Base-by-base conservation (phyloP, 2,888 invertebrate genomes). In the Drosophila algonquin region DNA sequence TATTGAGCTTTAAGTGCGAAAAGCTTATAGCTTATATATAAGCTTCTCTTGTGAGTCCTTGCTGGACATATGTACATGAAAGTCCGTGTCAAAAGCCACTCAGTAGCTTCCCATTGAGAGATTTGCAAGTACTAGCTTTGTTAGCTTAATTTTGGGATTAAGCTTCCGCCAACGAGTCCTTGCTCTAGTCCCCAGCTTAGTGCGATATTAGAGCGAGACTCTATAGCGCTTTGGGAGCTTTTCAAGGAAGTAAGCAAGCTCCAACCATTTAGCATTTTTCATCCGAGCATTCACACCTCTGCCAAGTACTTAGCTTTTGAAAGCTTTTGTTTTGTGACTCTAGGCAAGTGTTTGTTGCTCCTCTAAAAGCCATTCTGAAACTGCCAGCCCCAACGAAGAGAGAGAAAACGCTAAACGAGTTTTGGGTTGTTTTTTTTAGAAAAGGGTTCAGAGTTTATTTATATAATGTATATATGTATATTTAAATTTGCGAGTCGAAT, bases 381-480 rank as follows among this genome's bases (percentile, higher is more conserved):
- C n/a, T 40, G n/a, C 6, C 14, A 40, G 40, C 12, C 40, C 40
- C 40, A 40, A n/a, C 35, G 12, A 40, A 14, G 1, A 40, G 6
- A 40, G 5, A 40, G 14, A 2, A 40, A n/a, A 40, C 14, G 6
- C 14, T 24, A 40, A 40, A 6, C n/a, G 40, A n/a, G n/a, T 40
- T 40, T 14, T 40, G 5, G 9, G 21, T 12, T 27, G 10, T 8
- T 63, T 64, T 64, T 64, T 64, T 64, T 64, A 64, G 64, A 64
- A 64, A 64, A 64, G 63, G 63, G 64, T 40, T 58, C 14, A 46
- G 47, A 69, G 44, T 63, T 65, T 67, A 67, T 65, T 67, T 44
- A 12, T 53, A 51, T 51, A 47, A 18, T 18, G 40, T 40, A 16
- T 54, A 16, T 50, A 14, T 74, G 50, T 50, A 57, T 47, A 21